Evolutionary conservation across 1,140 invertebrate genomes (phyloP), one percentile per base, ranked within the genome.

Genomic region (Trialeurodes vaporariorum): DNA sequence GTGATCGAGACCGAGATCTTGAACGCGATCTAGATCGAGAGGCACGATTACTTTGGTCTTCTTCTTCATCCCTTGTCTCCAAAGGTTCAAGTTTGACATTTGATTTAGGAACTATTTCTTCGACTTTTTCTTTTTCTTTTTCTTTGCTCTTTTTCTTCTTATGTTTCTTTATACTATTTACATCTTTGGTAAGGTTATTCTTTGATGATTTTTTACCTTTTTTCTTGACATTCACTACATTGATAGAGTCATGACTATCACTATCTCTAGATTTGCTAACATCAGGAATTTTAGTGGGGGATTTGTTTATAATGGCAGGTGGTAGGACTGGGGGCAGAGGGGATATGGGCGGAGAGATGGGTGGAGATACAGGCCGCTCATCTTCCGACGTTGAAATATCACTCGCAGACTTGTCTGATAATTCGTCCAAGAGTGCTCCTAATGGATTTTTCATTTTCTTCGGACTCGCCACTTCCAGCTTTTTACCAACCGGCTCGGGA

Each of bases 391-490:
- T 49, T 21, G 63, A 67, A 1, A 65, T 67, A 62, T 72, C 71
- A 49, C 67, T 69, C 62, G 27, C 61, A 26, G 26, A 62, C 12
- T 40, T 34, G 17, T 71, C 70, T 12, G 25, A n/a, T 27, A 70
- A 26, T 61, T 70, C 65, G 25, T 68, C 71, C 26, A 69, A 69
- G 1, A 72, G 23, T 22, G 26, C 25, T 49, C 59, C 68, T 1
- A 74, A 67, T 27, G 73, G 73, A 25, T 71, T 68, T 61, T 60
- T 68, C 21, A 34, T 9, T n/a, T 66, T 63, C 59, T 68, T 61
- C 2, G 66, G 61, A 49, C 27, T 75, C 0, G 71, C 75, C 1
- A 78, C 75, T 0, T 79, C 77, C 1, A 78, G 79, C 25, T 80
- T 79, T 63, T 77, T 80, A 2, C 23, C 9, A 13, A n/a, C 27